Base-by-base conservation (phyloP, 2,113 vertebrate genomes). In the Prochilodus magdalenae region DNA sequence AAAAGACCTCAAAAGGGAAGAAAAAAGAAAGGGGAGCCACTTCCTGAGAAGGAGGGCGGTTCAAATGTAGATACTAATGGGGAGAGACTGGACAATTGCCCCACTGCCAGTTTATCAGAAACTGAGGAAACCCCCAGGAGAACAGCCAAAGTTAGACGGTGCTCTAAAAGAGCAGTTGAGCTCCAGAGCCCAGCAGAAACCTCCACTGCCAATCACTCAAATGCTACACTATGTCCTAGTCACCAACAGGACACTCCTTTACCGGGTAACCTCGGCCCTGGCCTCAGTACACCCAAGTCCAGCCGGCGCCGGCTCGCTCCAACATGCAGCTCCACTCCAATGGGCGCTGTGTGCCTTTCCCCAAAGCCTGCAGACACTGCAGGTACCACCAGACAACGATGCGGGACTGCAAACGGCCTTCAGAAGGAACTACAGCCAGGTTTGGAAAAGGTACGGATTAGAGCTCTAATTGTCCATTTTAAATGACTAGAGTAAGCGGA, bases 261-360 rank as follows among this genome's bases (percentile, higher is more conserved):
- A 22, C 30, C 10, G 26, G 51, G 29, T 63, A 36, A 30, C 73
- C 11, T 1, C 51, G 10, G 18, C 47, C 53, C 36, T 2, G 53
- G 33, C 27, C 12, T 30, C 27, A 55, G 18, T 4, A 85, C 91
- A 20, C 89, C 86, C 27, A 86, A 75, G 81, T 86, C 87, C 65
- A 0, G 33, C 6, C 75, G 36, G 15, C 11, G 74, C 20, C 65
- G 7, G 40, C 77, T 11, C 27, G 60, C 30, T 1, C 47, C 65
- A 11, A 1, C 10, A 5, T 40, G 75, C 33, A 88, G 83, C 22
- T 91, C 90, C 59, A 90, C 91, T 4, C 90, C 90, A 15, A 76
- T 89, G 1, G 44, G 0, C 10, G 47, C 20, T 1, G 81, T 84
- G 15, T 67, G 75, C 55, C 30, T 53, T 40, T 33, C 79, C 78